Percentiles rank a stretch among this genome's conserved stretches.
Conservation (phyloP, 2,888 invertebrate species). For the Trichogramma evanescens region DNA sequence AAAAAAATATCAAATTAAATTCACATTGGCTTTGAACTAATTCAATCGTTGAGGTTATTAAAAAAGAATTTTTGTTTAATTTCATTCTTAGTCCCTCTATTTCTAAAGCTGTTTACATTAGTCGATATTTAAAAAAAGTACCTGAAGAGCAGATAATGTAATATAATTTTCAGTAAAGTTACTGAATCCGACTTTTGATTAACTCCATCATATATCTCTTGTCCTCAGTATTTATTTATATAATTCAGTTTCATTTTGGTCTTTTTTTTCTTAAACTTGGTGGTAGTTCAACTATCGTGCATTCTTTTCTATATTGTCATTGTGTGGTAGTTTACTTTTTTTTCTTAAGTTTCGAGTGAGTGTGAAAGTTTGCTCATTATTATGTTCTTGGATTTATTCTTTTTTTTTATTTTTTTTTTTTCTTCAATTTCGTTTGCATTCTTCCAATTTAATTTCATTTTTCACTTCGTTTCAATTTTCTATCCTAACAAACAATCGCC, state of each 20-base stretch:
- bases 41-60: slow-evolving; percentile 38
- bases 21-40: slow-evolving; percentile 36
- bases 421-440: slow-evolving; percentile 6
- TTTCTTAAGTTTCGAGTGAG: slow-evolving; percentile 33
- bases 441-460: not conserved
- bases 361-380: slow-evolving; percentile 33
- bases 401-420: slow-evolving; percentile 10
- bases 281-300: slow-evolving; percentile 22
- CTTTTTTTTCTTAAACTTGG: slow-evolving; percentile 22
- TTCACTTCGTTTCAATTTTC: slow-evolving; percentile 4
- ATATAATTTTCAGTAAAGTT: not conserved
- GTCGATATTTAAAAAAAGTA: slow-evolving; percentile 36
- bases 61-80: slow-evolving; percentile 1
- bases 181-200: slow-evolving; percentile 1
- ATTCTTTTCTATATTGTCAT: not conserved
- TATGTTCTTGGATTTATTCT: slow-evolving; percentile 20
- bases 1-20: too few relatives aligned
- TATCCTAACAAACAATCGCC: not conserved
- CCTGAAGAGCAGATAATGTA: slow-evolving; percentile 27
- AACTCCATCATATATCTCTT: not conserved
- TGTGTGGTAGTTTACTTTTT: not conserved
- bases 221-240: slow-evolving; percentile 27
- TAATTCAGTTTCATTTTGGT: slow-evolving; percentile 11
- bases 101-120: slow-evolving; percentile 45
- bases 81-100: slow-evolving; percentile 40